phyloP scores from a whole-genome alignment of 2,888 invertebrate species.

The Labia minor region DNA sequence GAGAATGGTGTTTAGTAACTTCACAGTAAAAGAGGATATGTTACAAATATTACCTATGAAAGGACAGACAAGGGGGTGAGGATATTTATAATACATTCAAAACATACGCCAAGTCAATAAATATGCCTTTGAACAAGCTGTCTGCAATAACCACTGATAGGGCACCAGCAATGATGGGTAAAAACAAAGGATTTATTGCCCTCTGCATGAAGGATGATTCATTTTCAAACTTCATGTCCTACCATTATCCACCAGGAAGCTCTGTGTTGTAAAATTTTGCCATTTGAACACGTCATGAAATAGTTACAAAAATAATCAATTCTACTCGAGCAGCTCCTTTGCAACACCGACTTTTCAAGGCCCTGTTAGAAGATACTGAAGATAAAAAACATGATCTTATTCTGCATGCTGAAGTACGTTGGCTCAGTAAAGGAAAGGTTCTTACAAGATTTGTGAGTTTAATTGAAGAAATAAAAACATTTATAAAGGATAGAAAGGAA shows the following conservation, averaged over 20 bases:
- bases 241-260: slow-evolving; percentile 21
- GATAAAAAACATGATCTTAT: not conserved
- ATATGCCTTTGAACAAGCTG: slow-evolving; percentile 26
- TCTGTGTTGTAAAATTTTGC: slow-evolving; percentile 19
- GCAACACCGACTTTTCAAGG: slow-evolving; percentile 14
- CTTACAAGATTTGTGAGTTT: not conserved
- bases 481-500: slow-evolving; percentile 5
- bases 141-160: slow-evolving; percentile 18
- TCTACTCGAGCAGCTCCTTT: slow-evolving; percentile 17
- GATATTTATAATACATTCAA: slow-evolving; percentile 24
- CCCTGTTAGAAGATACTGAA: slow-evolving; percentile 13
- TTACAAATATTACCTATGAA: slow-evolving; percentile 26
- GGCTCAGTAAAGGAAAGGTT: not conserved
- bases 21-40: slow-evolving; percentile 25
- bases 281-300: slow-evolving; percentile 20
- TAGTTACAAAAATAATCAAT: slow-evolving; percentile 16
- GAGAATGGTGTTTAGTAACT: slow-evolving; percentile 26
- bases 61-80: slow-evolving; percentile 25
- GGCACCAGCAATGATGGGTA: slow-evolving; percentile 13
- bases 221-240: slow-evolving; percentile 16
- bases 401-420: not conserved
- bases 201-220: not conserved
- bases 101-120: slow-evolving; percentile 21
- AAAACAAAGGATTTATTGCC: slow-evolving; percentile 14
- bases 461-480: slow-evolving; percentile 13